Conservation (phyloP, 2,797 vertebrate genomes). For the Peromyscus attwateri region DNA sequence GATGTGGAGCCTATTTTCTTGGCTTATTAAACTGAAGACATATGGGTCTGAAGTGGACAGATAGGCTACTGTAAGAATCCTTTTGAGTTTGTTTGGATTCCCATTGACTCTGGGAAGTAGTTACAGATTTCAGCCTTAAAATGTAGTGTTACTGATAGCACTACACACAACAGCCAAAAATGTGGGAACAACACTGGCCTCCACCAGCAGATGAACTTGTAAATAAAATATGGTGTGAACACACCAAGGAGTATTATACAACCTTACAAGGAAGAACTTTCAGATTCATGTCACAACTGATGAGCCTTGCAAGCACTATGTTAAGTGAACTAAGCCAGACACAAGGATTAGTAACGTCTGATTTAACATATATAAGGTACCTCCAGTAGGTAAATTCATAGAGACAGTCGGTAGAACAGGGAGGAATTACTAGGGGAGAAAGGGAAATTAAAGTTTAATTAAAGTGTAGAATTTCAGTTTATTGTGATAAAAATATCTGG, state of each 20-base stretch:
- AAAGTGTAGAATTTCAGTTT: neutral
- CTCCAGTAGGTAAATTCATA: neutral
- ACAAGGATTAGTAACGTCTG: neutral
- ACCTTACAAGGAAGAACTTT: neutral
- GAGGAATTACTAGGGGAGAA: neutral
- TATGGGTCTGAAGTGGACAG: neutral
- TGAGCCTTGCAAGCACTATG: neutral
- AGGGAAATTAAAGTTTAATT: neutral
- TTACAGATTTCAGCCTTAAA: neutral
- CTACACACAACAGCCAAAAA: neutral
- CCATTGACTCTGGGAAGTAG: neutral
- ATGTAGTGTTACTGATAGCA: neutral
- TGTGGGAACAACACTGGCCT: neutral
- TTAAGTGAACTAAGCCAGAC: conserved; percentile 1
- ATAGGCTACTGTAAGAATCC: neutral
- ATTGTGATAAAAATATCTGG: neutral
- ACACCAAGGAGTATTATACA: neutral
- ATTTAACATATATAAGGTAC: neutral
- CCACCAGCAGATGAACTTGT: neutral
- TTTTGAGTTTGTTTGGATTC: neutral
- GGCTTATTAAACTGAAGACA: neutral
- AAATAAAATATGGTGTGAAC: neutral
- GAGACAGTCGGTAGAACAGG: neutral
- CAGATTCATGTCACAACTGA: neutral
- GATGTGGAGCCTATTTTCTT: neutral